phyloP scores from a whole-genome alignment of 2,113 vertebrate genomes.

The Rynchops niger region DNA sequence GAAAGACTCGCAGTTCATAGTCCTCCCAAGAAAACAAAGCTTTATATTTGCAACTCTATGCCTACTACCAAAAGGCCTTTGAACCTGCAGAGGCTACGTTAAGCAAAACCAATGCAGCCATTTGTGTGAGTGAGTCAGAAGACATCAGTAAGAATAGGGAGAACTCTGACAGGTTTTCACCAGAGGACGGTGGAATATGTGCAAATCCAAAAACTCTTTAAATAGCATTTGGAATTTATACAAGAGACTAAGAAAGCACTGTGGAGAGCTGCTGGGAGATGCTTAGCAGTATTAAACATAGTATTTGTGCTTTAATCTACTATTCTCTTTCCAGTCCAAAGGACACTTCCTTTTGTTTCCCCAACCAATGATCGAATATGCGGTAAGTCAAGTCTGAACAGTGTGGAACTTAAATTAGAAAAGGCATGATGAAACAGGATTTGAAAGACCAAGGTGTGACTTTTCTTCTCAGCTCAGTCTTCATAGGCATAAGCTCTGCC shows the following conservation, averaged over 20 bases:
- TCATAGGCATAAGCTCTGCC: background rate
- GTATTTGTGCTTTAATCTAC: background rate
- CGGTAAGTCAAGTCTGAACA: background rate
- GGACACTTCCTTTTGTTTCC: background rate
- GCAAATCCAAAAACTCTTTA: background rate
- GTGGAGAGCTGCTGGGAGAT: background rate
- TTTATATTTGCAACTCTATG: background rate
- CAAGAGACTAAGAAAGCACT: background rate
- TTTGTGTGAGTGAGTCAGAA: background rate
- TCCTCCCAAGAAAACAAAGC: background rate
- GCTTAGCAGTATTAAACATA: background rate
- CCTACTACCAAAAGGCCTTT: background rate
- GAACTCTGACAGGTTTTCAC: accelerated
- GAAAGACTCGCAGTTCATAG: background rate
- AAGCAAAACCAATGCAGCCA: background rate
- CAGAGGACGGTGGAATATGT: background rate
- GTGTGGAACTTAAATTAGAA: background rate
- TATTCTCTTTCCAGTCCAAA: background rate
- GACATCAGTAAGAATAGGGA: background rate
- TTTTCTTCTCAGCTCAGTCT: background rate
- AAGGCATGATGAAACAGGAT: background rate
- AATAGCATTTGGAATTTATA: background rate
- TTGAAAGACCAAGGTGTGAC: background rate
- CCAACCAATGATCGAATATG: background rate
- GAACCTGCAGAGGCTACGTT: background rate